A percentile compares a stretch with the other conserved stretches of the same genome.
Conservation (phyloP, 2,797 vertebrate species). For the Enteromius argenteus region DNA sequence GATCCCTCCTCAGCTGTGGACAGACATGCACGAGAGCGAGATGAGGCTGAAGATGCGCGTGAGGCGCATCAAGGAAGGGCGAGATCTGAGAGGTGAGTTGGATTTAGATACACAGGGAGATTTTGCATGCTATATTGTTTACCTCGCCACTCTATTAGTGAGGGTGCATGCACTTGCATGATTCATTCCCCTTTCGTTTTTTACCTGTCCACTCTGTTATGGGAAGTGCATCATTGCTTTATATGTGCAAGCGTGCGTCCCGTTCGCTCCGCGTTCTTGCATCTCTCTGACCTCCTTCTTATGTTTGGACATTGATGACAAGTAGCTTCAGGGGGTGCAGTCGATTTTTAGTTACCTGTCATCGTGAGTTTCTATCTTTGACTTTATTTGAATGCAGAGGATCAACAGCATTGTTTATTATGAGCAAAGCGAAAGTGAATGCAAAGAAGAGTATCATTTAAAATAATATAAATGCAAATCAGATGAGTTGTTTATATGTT, state of each 20-base stretch:
- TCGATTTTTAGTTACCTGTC: not conserved
- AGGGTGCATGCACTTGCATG: not conserved
- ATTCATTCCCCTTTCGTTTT: not conserved
- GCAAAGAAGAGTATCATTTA: not conserved
- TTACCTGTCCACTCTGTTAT: not conserved
- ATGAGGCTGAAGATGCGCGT: conserved; percentile 93
- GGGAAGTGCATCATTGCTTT: conserved; percentile 2
- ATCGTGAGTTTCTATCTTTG: not conserved
- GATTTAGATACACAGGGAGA: not conserved
- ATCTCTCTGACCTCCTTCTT: not conserved
- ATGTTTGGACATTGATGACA: not conserved
- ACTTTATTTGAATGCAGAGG: not conserved
- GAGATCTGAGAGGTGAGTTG: conserved; percentile 88
- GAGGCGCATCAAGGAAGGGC: conserved; percentile 88
- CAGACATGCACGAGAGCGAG: conserved; percentile 86
- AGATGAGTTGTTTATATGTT: not conserved
- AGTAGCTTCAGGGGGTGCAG: not conserved
- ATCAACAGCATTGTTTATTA: not conserved
- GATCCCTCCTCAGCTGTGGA: conserved; percentile 85
- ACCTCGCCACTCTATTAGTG: not conserved
- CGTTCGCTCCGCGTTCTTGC: not conserved
- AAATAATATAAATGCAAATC: not conserved
- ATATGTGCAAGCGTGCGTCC: not conserved
- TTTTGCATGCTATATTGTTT: not conserved
- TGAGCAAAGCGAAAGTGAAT: conserved; percentile 2